Conservation (phyloP, 2,888 invertebrate species). For the Mesorhabditis belari region DNA sequence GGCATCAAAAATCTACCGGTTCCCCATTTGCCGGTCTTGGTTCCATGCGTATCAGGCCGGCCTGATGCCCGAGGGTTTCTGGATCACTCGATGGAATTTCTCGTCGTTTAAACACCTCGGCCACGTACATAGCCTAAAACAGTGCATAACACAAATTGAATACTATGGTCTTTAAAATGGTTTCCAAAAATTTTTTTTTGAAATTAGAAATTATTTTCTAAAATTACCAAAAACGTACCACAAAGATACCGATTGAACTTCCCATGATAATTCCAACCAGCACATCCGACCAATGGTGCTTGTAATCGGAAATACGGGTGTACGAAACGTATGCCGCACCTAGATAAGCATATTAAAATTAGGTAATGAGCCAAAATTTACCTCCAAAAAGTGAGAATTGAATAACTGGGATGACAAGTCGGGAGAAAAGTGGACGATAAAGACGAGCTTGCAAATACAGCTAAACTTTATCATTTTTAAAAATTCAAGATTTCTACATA, state of each 20-base stretch:
- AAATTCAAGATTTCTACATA: too few species aligned
- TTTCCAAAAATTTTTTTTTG: background rate
- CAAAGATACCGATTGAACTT: conserved; percentile 31
- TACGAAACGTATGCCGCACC: conserved; percentile 31
- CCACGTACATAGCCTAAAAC: conserved; percentile 43
- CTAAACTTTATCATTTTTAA: too few species aligned
- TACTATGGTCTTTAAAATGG: background rate
- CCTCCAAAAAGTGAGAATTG: conserved; percentile 71
- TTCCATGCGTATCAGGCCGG: conserved; percentile 27
- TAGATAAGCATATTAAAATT: background rate
- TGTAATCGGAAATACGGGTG: conserved; percentile 56
- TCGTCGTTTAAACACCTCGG: conserved; percentile 49
- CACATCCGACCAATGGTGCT: conserved; percentile 97
- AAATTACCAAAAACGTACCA: conserved; percentile 7
- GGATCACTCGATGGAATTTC: conserved; percentile 35
- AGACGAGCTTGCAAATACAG: conserved; percentile 80
- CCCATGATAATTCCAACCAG: conserved; percentile 67
- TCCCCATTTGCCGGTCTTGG: background rate
- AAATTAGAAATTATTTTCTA: background rate
- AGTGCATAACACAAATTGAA: background rate
- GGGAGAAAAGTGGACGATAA: conserved; percentile 71
- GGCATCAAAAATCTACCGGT: background rate
- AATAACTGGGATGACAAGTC: conserved; percentile 71
- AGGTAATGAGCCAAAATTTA: too few species aligned
- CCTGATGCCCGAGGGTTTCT: conserved; percentile 13